Evolutionary conservation across 2,113 vertebrate genomes (phyloP).

Genomic region (Nesogale talazaci): DNA sequence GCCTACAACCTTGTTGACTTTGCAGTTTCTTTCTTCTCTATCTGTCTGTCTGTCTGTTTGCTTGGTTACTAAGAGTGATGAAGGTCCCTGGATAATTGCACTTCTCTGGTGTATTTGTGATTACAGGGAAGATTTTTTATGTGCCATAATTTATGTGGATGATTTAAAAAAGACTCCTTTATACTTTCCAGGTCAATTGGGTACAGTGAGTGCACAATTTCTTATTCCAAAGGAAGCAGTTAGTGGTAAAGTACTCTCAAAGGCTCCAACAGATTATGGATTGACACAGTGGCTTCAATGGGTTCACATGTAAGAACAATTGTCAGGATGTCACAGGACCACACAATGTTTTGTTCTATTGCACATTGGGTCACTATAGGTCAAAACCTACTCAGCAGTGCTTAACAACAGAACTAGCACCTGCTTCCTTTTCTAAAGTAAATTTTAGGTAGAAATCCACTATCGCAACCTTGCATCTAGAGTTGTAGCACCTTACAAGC

Average conservation of each 20-base stretch:
- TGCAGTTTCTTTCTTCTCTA: background rate
- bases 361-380: no score
- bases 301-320: no score
- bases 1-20: background rate
- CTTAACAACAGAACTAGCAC: background rate
- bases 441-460: background rate
- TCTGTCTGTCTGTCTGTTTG: no score
- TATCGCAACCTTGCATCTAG: conserved; percentile 1
- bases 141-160: background rate
- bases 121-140: conserved; percentile 13
- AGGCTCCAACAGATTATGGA: background rate
- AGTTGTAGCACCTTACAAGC: background rate
- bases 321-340: no score
- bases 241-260: background rate
- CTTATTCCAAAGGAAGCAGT: conserved; percentile 4
- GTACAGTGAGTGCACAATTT: background rate
- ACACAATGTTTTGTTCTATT: no score
- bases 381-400: no score
- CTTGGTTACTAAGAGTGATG: background rate
- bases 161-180: background rate
- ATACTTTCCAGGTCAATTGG: background rate
- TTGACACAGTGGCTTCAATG: no score
- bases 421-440: background rate
- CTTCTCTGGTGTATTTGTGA: background rate
- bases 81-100: background rate